phyloP scores from a whole-genome alignment of 1,140 invertebrate genomes.

The Leptoteleia sp. region DNA sequence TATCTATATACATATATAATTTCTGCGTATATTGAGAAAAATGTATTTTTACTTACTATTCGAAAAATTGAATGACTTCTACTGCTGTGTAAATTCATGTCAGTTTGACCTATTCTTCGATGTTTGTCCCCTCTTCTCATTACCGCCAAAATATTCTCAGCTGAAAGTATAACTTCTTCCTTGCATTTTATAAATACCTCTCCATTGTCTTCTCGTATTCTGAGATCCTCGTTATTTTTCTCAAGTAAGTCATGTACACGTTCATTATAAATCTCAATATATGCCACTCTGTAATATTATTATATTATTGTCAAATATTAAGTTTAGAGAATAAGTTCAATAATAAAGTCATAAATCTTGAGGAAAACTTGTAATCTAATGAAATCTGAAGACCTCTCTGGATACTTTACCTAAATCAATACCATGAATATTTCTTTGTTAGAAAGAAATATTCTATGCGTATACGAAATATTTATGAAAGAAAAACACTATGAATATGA shows the following conservation, averaged over 20 bases:
- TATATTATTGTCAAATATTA: neutral
- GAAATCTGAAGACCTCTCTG: no score
- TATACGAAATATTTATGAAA: no score
- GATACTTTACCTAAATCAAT: no score
- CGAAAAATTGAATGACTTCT: conserved; percentile 90
- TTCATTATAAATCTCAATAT: conserved; percentile 92
- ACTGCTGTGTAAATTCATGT: conserved; percentile 90
- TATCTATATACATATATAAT: no score
- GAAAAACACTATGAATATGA: no score
- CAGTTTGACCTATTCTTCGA: conserved; percentile 86
- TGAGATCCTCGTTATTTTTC: conserved; percentile 81
- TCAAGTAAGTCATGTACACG: conserved; percentile 86
- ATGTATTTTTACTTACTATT: conserved; percentile 82
- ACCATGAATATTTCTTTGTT: no score
- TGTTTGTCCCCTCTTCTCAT: conserved; percentile 86
- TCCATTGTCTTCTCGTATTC: conserved; percentile 84
- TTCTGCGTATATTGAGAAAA: no score
- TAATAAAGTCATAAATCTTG: no score
- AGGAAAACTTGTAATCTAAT: no score
- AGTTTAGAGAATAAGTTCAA: neutral
- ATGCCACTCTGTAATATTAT: conserved; percentile 84
- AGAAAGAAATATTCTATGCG: no score
- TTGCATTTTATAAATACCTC: conserved; percentile 82
- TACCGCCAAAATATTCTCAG: conserved; percentile 83
- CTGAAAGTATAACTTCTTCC: conserved; percentile 84